These are phyloP conservation scores for Matsumyia berberina DNA, from an alignment of 2,888 invertebrate species.

Conservation along the genomic window DNA sequence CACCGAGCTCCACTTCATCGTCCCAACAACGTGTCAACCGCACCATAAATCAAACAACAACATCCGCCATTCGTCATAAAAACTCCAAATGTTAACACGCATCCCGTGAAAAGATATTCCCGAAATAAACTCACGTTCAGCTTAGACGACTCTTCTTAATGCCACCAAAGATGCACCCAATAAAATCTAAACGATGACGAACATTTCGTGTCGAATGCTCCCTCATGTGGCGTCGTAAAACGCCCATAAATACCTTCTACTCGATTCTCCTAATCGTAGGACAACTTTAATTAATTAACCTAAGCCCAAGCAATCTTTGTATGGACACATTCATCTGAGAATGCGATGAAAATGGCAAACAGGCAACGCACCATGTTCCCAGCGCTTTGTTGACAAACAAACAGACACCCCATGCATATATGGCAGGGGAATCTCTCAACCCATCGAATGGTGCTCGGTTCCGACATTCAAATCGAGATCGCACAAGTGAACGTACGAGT, in stretches of 20 bases:
- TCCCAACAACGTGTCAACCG: conserved; percentile 11
- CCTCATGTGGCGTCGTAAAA: conserved; percentile 45
- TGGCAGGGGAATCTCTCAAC: conserved; percentile 33
- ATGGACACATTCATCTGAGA: conserved; percentile 49
- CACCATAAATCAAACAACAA: conserved; percentile 16
- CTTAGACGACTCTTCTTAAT: not conserved
- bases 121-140: conserved; percentile 5
- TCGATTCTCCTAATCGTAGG: conserved; percentile 35
- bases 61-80: conserved; percentile 8
- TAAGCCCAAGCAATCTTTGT: conserved; percentile 48
- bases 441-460: conserved; percentile 51
- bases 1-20: not conserved
- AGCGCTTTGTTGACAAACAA: conserved; percentile 61
- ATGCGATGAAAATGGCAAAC: conserved; percentile 26
- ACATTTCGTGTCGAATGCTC: conserved; percentile 10
- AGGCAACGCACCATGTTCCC: conserved; percentile 3
- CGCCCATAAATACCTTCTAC: conserved; percentile 48
- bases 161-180: conserved; percentile 8
- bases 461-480: not conserved
- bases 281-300: conserved; percentile 61
- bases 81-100: conserved; percentile 10
- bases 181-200: conserved; percentile 27
- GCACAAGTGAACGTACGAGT: conserved; percentile 8
- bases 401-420: conserved; percentile 30
- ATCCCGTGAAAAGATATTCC: not conserved